Percentiles rank a stretch among this genome's conserved stretches.
These are phyloP conservation scores for Progne subis DNA, from an alignment of 2,113 vertebrate species.

Conservation along the genomic window DNA sequence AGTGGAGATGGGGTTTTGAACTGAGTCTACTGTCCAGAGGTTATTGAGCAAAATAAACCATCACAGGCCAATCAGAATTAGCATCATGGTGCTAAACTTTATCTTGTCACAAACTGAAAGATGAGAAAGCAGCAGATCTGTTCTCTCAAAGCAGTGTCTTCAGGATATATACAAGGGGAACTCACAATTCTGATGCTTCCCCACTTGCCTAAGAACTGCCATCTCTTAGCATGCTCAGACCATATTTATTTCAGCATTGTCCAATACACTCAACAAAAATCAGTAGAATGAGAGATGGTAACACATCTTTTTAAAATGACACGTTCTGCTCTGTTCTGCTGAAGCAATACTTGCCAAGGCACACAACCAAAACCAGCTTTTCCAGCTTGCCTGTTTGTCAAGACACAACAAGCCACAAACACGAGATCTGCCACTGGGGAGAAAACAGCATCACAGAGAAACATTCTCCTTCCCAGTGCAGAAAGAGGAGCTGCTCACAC, in stretches of 20 bases:
- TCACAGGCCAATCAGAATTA: background rate
- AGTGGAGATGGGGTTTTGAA: background rate
- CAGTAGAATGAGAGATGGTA: background rate
- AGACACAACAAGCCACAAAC: constrained; percentile 15
- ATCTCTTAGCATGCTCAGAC: background rate
- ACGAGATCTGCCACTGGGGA: background rate
- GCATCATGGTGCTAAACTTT: background rate
- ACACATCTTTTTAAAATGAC: background rate
- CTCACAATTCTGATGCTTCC: background rate
- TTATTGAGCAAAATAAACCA: background rate
- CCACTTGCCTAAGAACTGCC: background rate
- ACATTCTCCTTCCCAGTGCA: background rate
- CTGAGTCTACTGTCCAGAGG: background rate
- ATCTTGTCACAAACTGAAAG: background rate
- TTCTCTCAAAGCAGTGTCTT: background rate
- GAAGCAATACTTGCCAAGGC: background rate
- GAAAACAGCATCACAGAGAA: background rate
- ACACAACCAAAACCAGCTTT: constrained; percentile 35
- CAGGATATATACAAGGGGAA: background rate
- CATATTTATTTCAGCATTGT: background rate
- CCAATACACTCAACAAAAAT: background rate
- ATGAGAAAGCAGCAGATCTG: background rate
- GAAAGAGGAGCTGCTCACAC: background rate
- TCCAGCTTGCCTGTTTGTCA: constrained; percentile 50
- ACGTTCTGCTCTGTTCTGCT: background rate